Evolutionary conservation across 1,140 invertebrate genomes (phyloP).

Genomic region (Drosophila sturtevanti): DNA sequence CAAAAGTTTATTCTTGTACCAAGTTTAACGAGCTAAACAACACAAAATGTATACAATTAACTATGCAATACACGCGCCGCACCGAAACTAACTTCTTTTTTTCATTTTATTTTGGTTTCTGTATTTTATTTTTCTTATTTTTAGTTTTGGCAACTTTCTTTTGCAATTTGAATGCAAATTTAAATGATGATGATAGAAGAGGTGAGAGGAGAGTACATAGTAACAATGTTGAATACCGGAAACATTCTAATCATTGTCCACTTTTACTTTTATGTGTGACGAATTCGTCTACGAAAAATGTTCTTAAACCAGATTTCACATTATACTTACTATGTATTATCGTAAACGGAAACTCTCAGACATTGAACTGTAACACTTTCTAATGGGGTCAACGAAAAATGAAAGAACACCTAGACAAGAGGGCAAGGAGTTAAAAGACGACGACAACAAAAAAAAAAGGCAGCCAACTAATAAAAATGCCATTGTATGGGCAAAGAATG

Average conservation of each 20-base stretch:
- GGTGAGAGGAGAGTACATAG: neutral
- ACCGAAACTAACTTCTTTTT: slow-evolving; percentile 15
- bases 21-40: slow-evolving; percentile 43
- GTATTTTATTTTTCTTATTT: slow-evolving; percentile 28
- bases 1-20: slow-evolving; percentile 29
- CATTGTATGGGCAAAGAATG: slow-evolving; percentile 71
- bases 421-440: neutral
- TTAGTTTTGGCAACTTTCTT: slow-evolving; percentile 74
- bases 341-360: slow-evolving; percentile 60
- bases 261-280: slow-evolving; percentile 61
- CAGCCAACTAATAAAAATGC: slow-evolving; percentile 54
- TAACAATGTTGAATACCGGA: slow-evolving; percentile 32
- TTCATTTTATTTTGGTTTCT: slow-evolving; percentile 13
- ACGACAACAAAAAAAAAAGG: slow-evolving; percentile 9
- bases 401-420: slow-evolving; percentile 14
- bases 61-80: slow-evolving; percentile 74
- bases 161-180: slow-evolving; percentile 73
- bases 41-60: slow-evolving; percentile 68
- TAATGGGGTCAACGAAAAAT: slow-evolving; percentile 59
- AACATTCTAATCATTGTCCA: slow-evolving; percentile 65
- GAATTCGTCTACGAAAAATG: neutral
- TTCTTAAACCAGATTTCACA: slow-evolving; percentile 5
- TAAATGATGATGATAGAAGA: slow-evolving; percentile 38
- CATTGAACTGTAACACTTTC: slow-evolving; percentile 81
- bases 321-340: neutral